Percentiles rank a stretch among this genome's conserved stretches.
Evolutionary conservation across 2,888 invertebrate species (phyloP).

Genomic region (Anthrax anthrax): DNA sequence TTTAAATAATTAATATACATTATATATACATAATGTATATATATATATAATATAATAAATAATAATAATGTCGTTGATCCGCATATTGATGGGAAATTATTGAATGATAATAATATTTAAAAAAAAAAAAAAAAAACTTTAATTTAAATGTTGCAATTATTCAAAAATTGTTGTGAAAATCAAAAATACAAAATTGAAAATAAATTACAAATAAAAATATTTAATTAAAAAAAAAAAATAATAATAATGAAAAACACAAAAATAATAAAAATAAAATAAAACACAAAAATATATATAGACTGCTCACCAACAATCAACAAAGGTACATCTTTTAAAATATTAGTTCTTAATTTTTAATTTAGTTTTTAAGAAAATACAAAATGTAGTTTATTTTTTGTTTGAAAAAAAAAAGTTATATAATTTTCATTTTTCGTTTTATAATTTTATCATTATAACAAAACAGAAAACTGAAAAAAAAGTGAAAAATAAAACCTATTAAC

Average conservation of each 20-base stretch:
- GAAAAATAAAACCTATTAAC: constrained; percentile 7
- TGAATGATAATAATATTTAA: neutral
- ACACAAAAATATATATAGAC: constrained; percentile 22
- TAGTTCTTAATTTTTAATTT: constrained; percentile 10
- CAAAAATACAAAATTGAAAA: neutral
- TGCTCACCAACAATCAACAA: constrained; percentile 32
- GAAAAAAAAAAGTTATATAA: neutral
- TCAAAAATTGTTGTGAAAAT: too few relatives aligned
- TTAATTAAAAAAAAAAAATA: constrained; percentile 2
- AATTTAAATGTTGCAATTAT: too few relatives aligned
- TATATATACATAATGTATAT: neutral
- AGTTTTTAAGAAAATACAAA: constrained; percentile 5
- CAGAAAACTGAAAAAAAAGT: neutral
- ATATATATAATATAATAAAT: too few relatives aligned
- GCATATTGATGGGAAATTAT: neutral
- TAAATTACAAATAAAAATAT: neutral
- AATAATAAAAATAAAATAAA: constrained; percentile 8
- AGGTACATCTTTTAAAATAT: constrained; percentile 24
- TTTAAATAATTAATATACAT: constrained; percentile 6
- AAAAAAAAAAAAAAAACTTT: too few relatives aligned
- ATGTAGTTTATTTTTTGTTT: too few relatives aligned
- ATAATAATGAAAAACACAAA: constrained; percentile 3
- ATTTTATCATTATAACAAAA: neutral
- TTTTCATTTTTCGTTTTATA: neutral
- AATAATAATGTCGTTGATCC: neutral